These are phyloP conservation scores for Neocloeon triangulifer DNA, from an alignment of 1,140 invertebrate genomes.

Conservation along the genomic window DNA sequence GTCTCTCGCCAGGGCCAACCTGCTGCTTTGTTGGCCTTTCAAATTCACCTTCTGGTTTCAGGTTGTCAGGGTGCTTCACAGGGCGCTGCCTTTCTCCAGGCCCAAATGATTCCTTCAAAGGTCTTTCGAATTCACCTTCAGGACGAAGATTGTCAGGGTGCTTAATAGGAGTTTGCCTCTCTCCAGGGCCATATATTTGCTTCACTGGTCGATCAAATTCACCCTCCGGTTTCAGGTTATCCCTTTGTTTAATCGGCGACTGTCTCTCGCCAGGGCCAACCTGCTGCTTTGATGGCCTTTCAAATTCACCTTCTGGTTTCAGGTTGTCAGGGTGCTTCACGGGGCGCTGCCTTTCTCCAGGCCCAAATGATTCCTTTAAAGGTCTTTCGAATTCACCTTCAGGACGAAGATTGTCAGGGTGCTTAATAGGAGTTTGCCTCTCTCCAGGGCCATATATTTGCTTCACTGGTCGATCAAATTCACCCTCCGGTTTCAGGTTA, in stretches of 20 bases:
- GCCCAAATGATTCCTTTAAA: constrained; percentile 13
- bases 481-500: constrained; percentile 34
- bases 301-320: constrained; percentile 19
- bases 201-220: constrained; percentile 25
- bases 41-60: constrained; percentile 20
- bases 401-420: constrained; percentile 26
- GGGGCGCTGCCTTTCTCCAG: constrained; percentile 15
- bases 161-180: constrained; percentile 14
- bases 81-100: constrained; percentile 18
- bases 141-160: constrained; percentile 21
- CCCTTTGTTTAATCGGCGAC: constrained; percentile 25
- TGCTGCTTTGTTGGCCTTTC: constrained; percentile 15
- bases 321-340: constrained; percentile 25
- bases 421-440: constrained; percentile 13
- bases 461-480: constrained; percentile 25
- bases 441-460: constrained; percentile 8
- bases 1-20: constrained; percentile 22
- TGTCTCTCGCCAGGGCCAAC: constrained; percentile 21
- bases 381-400: constrained; percentile 26
- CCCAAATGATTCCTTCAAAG: constrained; percentile 28
- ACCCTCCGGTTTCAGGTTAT: constrained; percentile 38
- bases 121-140: constrained; percentile 22
- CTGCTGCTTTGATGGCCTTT: constrained; percentile 9
- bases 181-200: constrained; percentile 9
- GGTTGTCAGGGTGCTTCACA: constrained; percentile 24